phyloP scores from a whole-genome alignment of 1,140 invertebrate genomes.

The Branchinecta lynchi region DNA sequence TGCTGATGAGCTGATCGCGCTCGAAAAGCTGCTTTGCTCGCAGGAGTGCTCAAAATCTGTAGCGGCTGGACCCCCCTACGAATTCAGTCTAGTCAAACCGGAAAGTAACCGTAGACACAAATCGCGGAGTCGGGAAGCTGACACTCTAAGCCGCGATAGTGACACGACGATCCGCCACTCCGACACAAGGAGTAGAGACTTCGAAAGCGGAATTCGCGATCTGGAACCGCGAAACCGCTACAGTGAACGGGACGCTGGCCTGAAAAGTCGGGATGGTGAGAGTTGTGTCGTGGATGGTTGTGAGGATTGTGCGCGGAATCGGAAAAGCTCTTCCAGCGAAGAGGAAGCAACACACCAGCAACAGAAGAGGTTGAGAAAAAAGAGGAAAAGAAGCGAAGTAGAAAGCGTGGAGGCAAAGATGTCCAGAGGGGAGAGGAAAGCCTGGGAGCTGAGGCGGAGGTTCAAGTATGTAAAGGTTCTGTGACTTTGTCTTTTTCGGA shows the following conservation, averaged over 20 bases:
- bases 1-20: conserved; percentile 56
- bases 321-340: neutral
- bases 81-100: neutral
- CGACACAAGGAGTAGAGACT: too few relatives aligned
- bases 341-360: neutral
- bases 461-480: neutral
- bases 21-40: conserved; percentile 78
- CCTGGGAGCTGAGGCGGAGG: neutral
- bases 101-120: neutral
- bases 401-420: neutral
- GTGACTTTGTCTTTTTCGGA: too few relatives aligned
- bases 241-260: too few relatives aligned
- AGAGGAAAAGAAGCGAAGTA: neutral
- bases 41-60: conserved; percentile 53
- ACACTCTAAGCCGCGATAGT: too few relatives aligned
- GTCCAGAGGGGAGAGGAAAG: neutral
- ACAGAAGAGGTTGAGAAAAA: neutral
- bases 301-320: neutral
- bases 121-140: neutral
- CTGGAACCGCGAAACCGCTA: too few relatives aligned
- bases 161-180: too few relatives aligned
- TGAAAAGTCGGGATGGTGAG: neutral
- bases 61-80: neutral
- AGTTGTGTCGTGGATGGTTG: neutral
- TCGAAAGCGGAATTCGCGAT: too few relatives aligned